These are phyloP conservation scores for Perizoma flavofasciatum DNA, from an alignment of 2,888 invertebrate species.

Conservation along the genomic window DNA sequence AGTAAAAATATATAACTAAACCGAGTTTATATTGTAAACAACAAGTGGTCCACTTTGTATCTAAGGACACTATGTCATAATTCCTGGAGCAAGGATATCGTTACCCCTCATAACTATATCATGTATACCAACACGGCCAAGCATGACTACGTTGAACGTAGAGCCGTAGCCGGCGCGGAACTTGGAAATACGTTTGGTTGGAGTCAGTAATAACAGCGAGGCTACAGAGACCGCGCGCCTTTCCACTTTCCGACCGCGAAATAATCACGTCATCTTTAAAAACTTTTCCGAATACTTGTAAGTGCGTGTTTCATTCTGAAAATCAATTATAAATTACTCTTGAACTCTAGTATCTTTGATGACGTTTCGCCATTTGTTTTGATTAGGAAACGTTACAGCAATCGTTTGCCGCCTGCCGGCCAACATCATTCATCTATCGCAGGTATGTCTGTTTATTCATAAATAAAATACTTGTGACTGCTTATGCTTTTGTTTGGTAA, in stretches of 20 bases:
- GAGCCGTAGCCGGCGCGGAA: slow-evolving; percentile 47
- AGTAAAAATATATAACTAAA: slow-evolving; percentile 13
- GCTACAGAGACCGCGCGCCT: slow-evolving; percentile 70
- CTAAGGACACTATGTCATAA: slow-evolving; percentile 41
- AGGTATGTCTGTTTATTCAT: slow-evolving; percentile 63
- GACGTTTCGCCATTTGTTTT: slow-evolving; percentile 68
- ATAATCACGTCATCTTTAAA: slow-evolving; percentile 69
- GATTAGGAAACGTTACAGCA: slow-evolving; percentile 60
- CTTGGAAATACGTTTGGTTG: slow-evolving; percentile 49
- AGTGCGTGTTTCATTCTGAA: slow-evolving; percentile 46
- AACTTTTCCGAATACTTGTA: slow-evolving; percentile 35
- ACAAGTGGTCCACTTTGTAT: slow-evolving; percentile 28
- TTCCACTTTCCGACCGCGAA: slow-evolving; percentile 60
- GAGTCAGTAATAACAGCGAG: slow-evolving; percentile 69
- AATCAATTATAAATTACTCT: no score
- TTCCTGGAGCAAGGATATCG: slow-evolving; percentile 51
- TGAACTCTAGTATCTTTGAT: slow-evolving; percentile 23
- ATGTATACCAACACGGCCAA: slow-evolving; percentile 24
- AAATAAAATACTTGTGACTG: slow-evolving; percentile 22
- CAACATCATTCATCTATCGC: slow-evolving; percentile 48
- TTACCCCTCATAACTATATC: slow-evolving; percentile 39
- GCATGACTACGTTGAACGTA: slow-evolving; percentile 52
- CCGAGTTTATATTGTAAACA: slow-evolving; percentile 20
- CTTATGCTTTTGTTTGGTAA: neutral
- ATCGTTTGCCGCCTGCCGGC: slow-evolving; percentile 56